Evolutionary conservation across 1,140 invertebrate species (phyloP), one percentile per base, ranked within the genome.

Genomic region (Hetaerina americana): DNA sequence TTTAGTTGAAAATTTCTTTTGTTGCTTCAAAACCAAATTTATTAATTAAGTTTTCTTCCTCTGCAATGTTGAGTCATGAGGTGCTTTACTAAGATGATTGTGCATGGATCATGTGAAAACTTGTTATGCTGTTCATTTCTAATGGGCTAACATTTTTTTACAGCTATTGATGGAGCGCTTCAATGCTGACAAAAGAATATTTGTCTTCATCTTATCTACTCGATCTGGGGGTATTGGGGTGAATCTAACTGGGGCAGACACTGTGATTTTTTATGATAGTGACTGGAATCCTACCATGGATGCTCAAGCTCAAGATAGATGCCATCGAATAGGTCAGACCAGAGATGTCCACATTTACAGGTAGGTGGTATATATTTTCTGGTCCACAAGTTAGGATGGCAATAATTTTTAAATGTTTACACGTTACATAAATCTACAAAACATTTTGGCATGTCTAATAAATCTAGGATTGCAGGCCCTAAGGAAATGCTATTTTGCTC

Each of bases 271-370:
- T 84, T 99, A 99, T 82, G 98, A 99, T 83, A 97, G 95, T 74
- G 98, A 99, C 84, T 99, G 97, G 98, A 99, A 99, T 88, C 97
- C 97, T 66, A 99, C 97, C 0, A 99, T 99, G 97, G 97, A 99
- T 87, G 96, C 96, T 66, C 97, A 96, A 82, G 97, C 97, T 71
- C 97, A 99, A 83, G 98, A 99, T 83, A 86, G 97, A 75, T 98
- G 96, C 83, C 97, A 99, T 84, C 88, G 98, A 76, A 99, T 99
- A 78, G 98, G 98, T 0, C 98, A 99, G 84, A 99, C 98, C 0
- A 86, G 97, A 76, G 97, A 99, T 87, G 98, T 99, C 69, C 96
- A 99, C 84, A 99, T 99, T 79, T 99, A 98, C 83, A 87, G 90
- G 88, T 90, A 78, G 71, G 40, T 10, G 18, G 29, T 18, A 69